Conservation (phyloP, 1,140 invertebrate species). For the Asbolus verrucosus region DNA sequence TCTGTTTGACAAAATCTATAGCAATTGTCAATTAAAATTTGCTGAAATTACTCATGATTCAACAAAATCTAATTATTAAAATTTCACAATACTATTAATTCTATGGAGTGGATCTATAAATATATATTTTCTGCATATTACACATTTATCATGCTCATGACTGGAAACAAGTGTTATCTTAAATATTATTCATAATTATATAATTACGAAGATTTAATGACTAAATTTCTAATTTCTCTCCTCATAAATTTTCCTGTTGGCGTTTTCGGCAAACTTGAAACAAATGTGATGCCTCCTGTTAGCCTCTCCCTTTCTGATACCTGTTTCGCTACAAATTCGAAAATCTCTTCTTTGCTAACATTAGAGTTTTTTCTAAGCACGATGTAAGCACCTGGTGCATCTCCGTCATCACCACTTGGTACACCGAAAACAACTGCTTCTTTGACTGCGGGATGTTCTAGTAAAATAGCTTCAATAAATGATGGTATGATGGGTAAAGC, state of each 20-base stretch:
- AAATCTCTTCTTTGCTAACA: too few relatives aligned
- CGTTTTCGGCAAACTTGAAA: slow-evolving; percentile 68
- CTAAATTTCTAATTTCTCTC: slow-evolving; percentile 58
- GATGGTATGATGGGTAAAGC: slow-evolving; percentile 67
- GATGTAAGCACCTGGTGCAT: slow-evolving; percentile 10
- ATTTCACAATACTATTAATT: too few relatives aligned
- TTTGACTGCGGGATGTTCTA: slow-evolving; percentile 69
- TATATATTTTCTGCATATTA: too few relatives aligned
- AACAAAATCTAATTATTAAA: too few relatives aligned
- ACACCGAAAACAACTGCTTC: slow-evolving; percentile 21
- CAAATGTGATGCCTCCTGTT: slow-evolving; percentile 66
- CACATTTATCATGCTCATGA: too few relatives aligned
- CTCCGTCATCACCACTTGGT: slow-evolving; percentile 5
- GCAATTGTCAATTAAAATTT: too few relatives aligned
- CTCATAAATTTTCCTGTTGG: slow-evolving; percentile 61
- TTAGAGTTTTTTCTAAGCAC: background rate
- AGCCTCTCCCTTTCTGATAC: slow-evolving; percentile 51
- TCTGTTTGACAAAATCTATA: too few relatives aligned
- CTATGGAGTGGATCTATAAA: too few relatives aligned
- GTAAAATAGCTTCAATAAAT: slow-evolving; percentile 74
- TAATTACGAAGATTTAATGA: too few relatives aligned
- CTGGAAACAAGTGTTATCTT: too few relatives aligned
- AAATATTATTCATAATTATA: too few relatives aligned
- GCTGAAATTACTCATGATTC: too few relatives aligned
- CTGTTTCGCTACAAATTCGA: background rate